Base-by-base conservation (phyloP, 2,888 invertebrate species). In the Phyto melanocephala region DNA sequence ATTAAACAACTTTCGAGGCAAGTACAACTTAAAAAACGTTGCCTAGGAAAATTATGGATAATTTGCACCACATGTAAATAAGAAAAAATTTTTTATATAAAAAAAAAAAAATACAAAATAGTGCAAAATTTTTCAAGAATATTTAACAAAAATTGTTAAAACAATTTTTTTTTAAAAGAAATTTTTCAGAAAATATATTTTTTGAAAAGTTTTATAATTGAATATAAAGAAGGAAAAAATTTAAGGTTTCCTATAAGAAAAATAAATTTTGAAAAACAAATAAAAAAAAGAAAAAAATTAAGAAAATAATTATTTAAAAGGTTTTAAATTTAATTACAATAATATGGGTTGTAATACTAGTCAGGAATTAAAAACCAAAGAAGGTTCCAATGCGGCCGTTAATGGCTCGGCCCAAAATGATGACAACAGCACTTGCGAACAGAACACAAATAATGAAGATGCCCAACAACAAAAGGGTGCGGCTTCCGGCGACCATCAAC, bases 311-410 rank as follows among this genome's bases (percentile, higher is more conserved):
- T n/a, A n/a, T n/a, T n/a, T n/a, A n/a, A n/a, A n/a, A n/a, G n/a
- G n/a, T n/a, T 28, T 28, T 28, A 28, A 28, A 28, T 28, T 28
- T 5, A 28, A 28, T 5, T 6, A 56, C 15, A 24, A 72, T 54
- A 76, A 65, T 54, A 91, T 93, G 93, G 91, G 92, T 88, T 93
- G 93, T 90, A 93, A 93, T 87, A 93, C 93, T 63, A 93, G 93
- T 88, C 93, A 93, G 89, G 93, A 93, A 86, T 86, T 90, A 83
- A 90, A 90, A 85, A 88, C 90, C 77, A 89, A 89, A 86, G 90
- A 89, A 54, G 88, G 88, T 76, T 86, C 86, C 70, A 85, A 83
- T 58, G 86, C 85, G n/a, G 87, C 82, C 72, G 86, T 87, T 45
- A 80, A 80, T 63, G 80, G 81, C 15, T 67, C 72, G 54, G 85